phyloP scores from a whole-genome alignment of 2,113 vertebrate species.

The Choloepus hoffmanni region DNA sequence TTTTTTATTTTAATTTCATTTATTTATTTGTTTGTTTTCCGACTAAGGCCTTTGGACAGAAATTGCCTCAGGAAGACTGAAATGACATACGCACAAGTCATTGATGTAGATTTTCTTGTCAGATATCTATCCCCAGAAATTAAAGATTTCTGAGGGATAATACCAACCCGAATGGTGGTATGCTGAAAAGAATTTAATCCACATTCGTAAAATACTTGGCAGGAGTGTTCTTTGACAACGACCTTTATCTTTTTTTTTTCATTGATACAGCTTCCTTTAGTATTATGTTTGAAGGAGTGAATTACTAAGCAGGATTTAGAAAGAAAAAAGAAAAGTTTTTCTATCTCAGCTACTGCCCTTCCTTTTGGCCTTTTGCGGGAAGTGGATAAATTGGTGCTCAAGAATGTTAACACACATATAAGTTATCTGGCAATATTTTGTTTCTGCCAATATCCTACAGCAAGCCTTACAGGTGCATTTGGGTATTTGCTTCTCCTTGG shows the following conservation, averaged over 20 bases:
- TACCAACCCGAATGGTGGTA: neutral
- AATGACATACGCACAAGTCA: neutral
- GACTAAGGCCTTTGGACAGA: neutral
- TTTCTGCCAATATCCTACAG: slow-evolving; percentile 1
- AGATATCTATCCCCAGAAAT: neutral
- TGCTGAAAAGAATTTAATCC: neutral
- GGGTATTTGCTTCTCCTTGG: neutral
- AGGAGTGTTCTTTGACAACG: neutral
- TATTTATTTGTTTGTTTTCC: slow-evolving; percentile 45
- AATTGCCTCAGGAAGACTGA: slow-evolving; percentile 47
- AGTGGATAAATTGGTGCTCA: neutral
- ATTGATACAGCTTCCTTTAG: neutral
- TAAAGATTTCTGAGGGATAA: neutral
- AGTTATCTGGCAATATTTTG: neutral
- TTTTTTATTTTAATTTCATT: slow-evolving; percentile 64
- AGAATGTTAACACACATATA: neutral
- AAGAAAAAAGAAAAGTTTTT: neutral
- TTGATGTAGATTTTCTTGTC: slow-evolving; percentile 9
- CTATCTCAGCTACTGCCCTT: neutral
- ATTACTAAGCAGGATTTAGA: neutral
- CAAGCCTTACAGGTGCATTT: neutral
- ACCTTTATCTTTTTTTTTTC: neutral
- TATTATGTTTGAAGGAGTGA: neutral
- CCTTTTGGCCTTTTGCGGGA: neutral
- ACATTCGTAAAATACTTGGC: neutral